A percentile compares a stretch with the other conserved stretches of the same genome.
Conservation (phyloP, 2,113 vertebrate species). For the Mustela nigripes region DNA sequence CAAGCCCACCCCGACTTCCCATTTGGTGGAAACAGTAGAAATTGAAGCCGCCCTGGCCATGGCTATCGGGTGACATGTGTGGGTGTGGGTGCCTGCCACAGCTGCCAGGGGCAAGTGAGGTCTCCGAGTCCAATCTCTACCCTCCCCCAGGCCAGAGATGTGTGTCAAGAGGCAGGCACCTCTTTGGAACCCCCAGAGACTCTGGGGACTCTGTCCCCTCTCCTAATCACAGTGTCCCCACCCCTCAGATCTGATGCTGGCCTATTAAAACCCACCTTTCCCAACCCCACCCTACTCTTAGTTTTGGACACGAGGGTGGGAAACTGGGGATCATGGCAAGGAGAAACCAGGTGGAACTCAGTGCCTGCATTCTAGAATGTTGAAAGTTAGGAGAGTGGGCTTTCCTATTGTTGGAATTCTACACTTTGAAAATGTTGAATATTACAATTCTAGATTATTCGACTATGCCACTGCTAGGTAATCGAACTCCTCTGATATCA, state of each 20-base stretch:
- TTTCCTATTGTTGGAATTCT: background rate
- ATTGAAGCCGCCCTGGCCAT: slow-evolving; percentile 20
- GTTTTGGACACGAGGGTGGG: background rate
- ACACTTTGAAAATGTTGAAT: background rate
- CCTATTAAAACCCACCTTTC: background rate
- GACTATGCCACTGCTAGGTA: background rate
- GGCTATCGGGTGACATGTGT: slow-evolving; percentile 72
- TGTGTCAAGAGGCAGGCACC: background rate
- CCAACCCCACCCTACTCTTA: background rate
- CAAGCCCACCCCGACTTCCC: slow-evolving; percentile 30
- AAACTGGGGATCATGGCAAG: background rate
- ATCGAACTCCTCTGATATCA: background rate
- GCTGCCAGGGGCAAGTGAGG: slow-evolving; percentile 61
- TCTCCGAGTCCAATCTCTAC: background rate
- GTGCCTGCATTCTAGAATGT: background rate
- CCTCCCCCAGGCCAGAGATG: background rate
- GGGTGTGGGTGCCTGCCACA: background rate
- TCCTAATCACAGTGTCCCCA: background rate
- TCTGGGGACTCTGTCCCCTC: background rate
- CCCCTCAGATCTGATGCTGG: background rate
- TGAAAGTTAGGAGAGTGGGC: background rate
- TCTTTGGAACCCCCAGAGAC: background rate
- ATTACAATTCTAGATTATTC: background rate
- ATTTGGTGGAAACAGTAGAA: slow-evolving; percentile 77
- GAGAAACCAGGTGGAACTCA: background rate